Evolutionary conservation across 2,888 invertebrate genomes (phyloP).

Genomic region (Synanthedon tipuliformis): DNA sequence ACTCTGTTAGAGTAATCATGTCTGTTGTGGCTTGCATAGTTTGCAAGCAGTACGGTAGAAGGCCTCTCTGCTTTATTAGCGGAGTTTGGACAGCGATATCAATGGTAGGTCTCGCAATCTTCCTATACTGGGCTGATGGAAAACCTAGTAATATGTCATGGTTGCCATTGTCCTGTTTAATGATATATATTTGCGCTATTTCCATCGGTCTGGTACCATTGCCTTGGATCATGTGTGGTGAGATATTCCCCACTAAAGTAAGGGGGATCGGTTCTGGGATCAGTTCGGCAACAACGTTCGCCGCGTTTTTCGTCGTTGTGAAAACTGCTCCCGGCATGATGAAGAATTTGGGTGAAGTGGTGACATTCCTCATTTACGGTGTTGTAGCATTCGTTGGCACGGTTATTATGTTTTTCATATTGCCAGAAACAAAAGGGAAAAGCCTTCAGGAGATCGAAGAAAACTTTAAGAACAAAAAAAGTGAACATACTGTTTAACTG

Average conservation of each 20-base stretch:
- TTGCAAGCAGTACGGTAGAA: conserved; percentile 72
- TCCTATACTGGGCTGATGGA: conserved; percentile 38
- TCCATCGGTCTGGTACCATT: conserved; percentile 74
- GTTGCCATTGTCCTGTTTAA: conserved; percentile 61
- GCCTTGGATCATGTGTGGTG: conserved; percentile 82
- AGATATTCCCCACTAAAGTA: conserved; percentile 74
- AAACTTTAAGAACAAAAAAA: conserved; percentile 46
- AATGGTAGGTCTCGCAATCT: conserved; percentile 67
- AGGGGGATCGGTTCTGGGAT: conserved; percentile 77
- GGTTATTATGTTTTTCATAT: conserved; percentile 65
- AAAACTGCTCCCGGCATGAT: conserved; percentile 76
- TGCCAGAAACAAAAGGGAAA: conserved; percentile 79
- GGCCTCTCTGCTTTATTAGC: conserved; percentile 74
- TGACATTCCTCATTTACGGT: conserved; percentile 75
- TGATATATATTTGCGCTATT: conserved; percentile 71
- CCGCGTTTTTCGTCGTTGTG: conserved; percentile 74
- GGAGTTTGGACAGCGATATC: conserved; percentile 72
- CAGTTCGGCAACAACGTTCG: conserved; percentile 73
- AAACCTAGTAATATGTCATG: conserved; percentile 51
- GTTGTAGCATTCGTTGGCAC: conserved; percentile 70
- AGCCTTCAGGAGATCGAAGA: conserved; percentile 77
- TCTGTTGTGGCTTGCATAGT: conserved; percentile 74
- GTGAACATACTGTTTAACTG: conserved; percentile 24
- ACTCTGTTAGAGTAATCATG: conserved; percentile 71
- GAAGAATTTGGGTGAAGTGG: conserved; percentile 62